A percentile compares a stretch with the other conserved stretches of the same genome.
phyloP scores from a whole-genome alignment of 2,797 vertebrate species.

The Cryptoblepharus egeriae region DNA sequence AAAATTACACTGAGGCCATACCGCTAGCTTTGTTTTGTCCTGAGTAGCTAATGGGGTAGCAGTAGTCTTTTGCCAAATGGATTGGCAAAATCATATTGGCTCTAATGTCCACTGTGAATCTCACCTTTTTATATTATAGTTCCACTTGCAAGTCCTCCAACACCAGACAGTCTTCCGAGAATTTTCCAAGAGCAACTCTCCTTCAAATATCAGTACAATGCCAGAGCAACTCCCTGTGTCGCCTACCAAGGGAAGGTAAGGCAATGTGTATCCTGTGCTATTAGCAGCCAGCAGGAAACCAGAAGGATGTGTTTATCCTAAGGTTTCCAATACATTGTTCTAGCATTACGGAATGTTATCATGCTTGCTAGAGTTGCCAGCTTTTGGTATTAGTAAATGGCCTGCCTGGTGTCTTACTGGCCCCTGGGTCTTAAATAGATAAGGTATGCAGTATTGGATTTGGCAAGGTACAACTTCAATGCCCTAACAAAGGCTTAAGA shows the following conservation, averaged over 20 bases:
- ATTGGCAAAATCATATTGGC: neutral
- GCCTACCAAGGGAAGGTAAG: conserved; percentile 73
- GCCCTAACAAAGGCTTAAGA: neutral
- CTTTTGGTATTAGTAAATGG: conserved; percentile 13
- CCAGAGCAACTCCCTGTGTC: conserved; percentile 67
- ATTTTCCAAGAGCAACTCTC: conserved; percentile 64
- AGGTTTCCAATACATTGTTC: conserved; percentile 48
- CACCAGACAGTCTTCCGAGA: conserved; percentile 49
- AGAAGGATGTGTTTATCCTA: conserved; percentile 49
- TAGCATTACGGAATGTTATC: conserved; percentile 28
- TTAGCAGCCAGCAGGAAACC: conserved; percentile 57
- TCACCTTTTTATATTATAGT: conserved; percentile 45
- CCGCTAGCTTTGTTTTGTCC: neutral
- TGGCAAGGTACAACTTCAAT: neutral
- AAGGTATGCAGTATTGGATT: neutral
- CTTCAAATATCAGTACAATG: conserved; percentile 49
- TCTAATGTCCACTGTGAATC: neutral
- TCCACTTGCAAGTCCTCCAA: conserved; percentile 54
- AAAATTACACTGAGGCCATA: too few relatives aligned
- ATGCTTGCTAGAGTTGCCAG: conserved; percentile 5
- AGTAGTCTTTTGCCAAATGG: too few relatives aligned
- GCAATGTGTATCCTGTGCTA: conserved; percentile 59
- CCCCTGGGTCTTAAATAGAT: neutral
- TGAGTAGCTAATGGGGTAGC: too few relatives aligned
- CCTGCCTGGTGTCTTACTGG: fast-evolving